These are phyloP conservation scores for Lasioglossum leucozonium DNA, from an alignment of 2,888 invertebrate species.

Conservation along the genomic window DNA sequence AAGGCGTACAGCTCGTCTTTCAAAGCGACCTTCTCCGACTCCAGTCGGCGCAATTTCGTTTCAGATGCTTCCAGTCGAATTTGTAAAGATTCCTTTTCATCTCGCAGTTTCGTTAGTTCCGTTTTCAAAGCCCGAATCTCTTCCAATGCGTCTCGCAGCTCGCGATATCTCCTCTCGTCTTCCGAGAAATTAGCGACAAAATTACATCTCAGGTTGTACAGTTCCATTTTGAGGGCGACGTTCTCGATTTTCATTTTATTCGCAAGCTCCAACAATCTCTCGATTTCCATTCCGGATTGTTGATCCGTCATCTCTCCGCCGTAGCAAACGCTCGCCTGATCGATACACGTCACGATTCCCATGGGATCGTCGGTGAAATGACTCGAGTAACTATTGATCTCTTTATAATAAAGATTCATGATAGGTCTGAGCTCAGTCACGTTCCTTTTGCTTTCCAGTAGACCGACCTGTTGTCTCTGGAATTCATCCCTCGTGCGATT, in stretches of 20 bases:
- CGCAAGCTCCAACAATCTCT: conserved; percentile 20
- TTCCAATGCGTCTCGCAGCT: conserved; percentile 44
- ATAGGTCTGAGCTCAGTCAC: conserved; percentile 5
- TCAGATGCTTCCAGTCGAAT: conserved; percentile 54
- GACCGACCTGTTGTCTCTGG: conserved; percentile 12
- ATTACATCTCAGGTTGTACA: conserved; percentile 51
- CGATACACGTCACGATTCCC: background rate
- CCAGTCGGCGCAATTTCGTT: conserved; percentile 56
- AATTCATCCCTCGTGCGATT: conserved; percentile 31
- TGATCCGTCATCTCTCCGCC: background rate
- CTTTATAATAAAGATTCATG: conserved; percentile 39
- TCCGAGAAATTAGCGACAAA: conserved; percentile 45
- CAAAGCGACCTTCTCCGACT: conserved; percentile 67
- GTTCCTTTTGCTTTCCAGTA: background rate
- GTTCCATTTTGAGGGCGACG: conserved; percentile 48
- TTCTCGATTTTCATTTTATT: conserved; percentile 49
- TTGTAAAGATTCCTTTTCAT: conserved; percentile 61
- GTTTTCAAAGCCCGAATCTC: conserved; percentile 69
- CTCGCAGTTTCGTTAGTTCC: conserved; percentile 66
- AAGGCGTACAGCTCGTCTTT: conserved; percentile 70
- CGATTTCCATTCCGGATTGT: background rate
- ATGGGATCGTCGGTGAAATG: background rate
- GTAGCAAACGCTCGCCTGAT: background rate
- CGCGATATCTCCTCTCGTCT: conserved; percentile 37
- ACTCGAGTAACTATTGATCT: conserved; percentile 16